Evolutionary conservation across 2,888 invertebrate species (phyloP).

Genomic region (Andrena trimmerana): DNA sequence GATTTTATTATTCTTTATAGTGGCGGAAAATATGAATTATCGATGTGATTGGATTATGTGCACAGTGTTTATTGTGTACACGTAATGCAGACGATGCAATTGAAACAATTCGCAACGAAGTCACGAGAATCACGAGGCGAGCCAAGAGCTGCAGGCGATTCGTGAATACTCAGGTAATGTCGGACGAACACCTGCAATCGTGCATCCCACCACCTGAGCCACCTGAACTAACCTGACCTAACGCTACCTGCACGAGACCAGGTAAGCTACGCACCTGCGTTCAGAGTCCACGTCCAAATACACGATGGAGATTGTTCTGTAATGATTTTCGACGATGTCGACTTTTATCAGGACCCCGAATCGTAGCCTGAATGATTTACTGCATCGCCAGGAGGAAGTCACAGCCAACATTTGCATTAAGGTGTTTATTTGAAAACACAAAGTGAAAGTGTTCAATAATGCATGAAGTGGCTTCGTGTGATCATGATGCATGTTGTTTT

Average conservation of each 20-base stretch:
- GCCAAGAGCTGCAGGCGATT: conserved; percentile 35
- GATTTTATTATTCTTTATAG: not conserved
- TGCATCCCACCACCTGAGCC: conserved; percentile 36
- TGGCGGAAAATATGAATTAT: not conserved
- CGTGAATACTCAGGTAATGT: conserved; percentile 44
- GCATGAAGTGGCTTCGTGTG: not conserved
- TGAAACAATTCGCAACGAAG: conserved; percentile 35
- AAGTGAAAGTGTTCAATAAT: not conserved
- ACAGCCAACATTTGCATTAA: not conserved
- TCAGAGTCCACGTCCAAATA: conserved; percentile 13
- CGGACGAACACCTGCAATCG: conserved; percentile 57
- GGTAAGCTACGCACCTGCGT: conserved; percentile 58
- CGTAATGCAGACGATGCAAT: conserved; percentile 17
- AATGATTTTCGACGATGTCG: not conserved
- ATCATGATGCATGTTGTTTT: not conserved
- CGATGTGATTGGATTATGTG: not conserved
- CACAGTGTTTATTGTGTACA: not conserved
- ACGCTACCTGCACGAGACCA: conserved; percentile 46
- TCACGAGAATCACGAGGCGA: conserved; percentile 36
- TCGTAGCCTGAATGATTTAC: not conserved
- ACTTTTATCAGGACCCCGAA: not conserved
- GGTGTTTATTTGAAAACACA: not conserved
- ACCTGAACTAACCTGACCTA: conserved; percentile 58
- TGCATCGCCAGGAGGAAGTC: not conserved
- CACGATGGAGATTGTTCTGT: conserved; percentile 48